phyloP scores from a whole-genome alignment of 1,140 invertebrate species.

The Diabrotica virgifera region DNA sequence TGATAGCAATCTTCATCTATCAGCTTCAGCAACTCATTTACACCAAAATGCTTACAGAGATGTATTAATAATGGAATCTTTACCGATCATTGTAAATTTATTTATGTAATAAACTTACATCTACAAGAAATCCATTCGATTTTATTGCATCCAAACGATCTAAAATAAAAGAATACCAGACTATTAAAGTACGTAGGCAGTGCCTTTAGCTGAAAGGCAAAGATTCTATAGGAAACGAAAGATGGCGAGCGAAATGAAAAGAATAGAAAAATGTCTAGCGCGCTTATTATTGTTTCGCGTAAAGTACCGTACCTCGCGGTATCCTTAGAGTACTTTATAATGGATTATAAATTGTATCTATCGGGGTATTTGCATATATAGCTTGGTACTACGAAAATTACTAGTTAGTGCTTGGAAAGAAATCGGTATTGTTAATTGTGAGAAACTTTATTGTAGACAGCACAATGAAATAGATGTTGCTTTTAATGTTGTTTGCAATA shows the following conservation, averaged over 20 bases:
- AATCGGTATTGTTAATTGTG: constrained; percentile 14
- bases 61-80: no score
- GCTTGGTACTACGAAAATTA: constrained; percentile 7
- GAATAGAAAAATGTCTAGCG: constrained; percentile 5
- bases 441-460: not conserved
- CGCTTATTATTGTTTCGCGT: constrained; percentile 16
- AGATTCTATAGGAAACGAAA: constrained; percentile 12
- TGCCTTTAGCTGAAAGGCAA: not conserved
- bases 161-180: no score
- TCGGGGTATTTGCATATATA: constrained; percentile 19
- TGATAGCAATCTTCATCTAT: no score
- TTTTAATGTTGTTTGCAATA: not conserved
- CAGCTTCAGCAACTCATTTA: no score
- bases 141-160: no score
- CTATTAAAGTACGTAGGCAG: not conserved
- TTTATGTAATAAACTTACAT: no score
- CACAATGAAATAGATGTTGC: not conserved
- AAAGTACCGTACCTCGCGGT: constrained; percentile 13
- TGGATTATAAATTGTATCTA: constrained; percentile 21
- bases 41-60: no score
- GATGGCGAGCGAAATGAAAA: constrained; percentile 12
- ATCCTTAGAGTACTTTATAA: constrained; percentile 15
- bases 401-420: constrained; percentile 1
- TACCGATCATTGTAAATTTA: no score
- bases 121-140: no score